phyloP scores from a whole-genome alignment of 92 coral and sea anemone genomes.

The Palythoa grandiflora region DNA sequence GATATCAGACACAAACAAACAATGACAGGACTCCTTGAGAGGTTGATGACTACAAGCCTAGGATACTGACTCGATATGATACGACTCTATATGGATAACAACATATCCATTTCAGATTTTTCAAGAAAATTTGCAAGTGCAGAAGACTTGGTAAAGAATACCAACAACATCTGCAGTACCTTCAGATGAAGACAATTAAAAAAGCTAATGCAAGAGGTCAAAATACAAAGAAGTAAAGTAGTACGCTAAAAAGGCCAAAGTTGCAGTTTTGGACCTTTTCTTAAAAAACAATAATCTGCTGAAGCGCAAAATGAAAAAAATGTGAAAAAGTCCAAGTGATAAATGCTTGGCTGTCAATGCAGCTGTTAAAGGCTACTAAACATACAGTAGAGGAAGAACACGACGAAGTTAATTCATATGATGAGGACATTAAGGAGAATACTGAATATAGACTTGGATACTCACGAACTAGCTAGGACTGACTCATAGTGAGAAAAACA shows the following conservation, averaged over 20 bases:
- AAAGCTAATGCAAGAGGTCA: not conserved
- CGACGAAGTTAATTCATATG: not conserved
- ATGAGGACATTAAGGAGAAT: no score
- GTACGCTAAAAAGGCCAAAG: not conserved
- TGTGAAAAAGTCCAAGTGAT: slow-evolving; percentile 6
- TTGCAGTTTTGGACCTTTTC: not conserved
- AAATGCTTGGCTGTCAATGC: slow-evolving; percentile 1
- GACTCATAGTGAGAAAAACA: not conserved
- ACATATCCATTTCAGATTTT: not conserved
- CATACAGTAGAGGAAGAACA: not conserved
- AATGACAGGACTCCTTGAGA: not conserved
- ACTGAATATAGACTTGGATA: not conserved
- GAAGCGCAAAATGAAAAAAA: slow-evolving; percentile 4
- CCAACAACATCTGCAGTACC: not conserved
- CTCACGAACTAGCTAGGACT: not conserved
- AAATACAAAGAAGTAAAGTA: not conserved
- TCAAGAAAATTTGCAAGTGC: slow-evolving; percentile 14
- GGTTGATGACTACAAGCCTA: slow-evolving; percentile 3
- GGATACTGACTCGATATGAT: not conserved
- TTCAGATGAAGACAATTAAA: not conserved
- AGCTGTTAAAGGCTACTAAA: not conserved
- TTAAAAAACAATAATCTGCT: not conserved
- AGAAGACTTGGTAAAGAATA: not conserved
- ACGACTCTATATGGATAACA: not conserved
- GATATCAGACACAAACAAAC: not conserved